A percentile compares a stretch with the other conserved stretches of the same genome.
These are phyloP conservation scores for Alfaro cultratus DNA, from an alignment of 2,797 vertebrate genomes.

Conservation along the genomic window DNA sequence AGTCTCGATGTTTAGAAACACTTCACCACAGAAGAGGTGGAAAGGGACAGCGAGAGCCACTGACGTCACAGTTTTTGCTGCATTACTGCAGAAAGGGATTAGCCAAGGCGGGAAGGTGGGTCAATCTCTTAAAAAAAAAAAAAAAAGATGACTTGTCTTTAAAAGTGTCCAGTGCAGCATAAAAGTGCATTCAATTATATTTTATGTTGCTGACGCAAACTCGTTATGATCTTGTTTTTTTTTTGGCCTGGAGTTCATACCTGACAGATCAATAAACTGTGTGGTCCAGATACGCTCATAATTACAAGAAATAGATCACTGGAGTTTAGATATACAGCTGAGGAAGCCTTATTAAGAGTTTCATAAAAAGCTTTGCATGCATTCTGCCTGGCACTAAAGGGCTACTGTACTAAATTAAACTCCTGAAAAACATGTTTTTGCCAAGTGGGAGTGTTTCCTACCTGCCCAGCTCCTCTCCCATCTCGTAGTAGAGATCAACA, in stretches of 20 bases:
- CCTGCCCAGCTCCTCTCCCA: constrained; percentile 98
- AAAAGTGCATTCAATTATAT: background rate
- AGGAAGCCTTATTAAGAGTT: background rate
- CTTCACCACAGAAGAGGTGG: constrained; percentile 39
- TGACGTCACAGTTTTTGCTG: constrained; percentile 78
- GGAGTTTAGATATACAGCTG: background rate
- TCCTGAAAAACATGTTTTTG: background rate
- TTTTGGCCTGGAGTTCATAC: background rate
- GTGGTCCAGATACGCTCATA: background rate
- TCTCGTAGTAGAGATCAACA: constrained; percentile 91
- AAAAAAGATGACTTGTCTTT: constrained; percentile 35
- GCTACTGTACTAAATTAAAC: background rate
- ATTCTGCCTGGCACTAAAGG: background rate
- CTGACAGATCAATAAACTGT: background rate
- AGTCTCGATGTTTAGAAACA: constrained; percentile 20
- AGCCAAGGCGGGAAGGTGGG: constrained; percentile 46
- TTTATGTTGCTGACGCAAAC: constrained; percentile 13
- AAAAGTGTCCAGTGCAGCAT: constrained; percentile 25
- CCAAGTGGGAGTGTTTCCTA: constrained; percentile 57
- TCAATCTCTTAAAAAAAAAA: constrained; percentile 24
- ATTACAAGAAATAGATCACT: background rate
- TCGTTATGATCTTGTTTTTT: background rate
- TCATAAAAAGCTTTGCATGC: background rate
- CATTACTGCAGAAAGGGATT: constrained; percentile 68
- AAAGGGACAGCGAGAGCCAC: constrained; percentile 63